Evolutionary conservation across 2,113 vertebrate species (phyloP).

Genomic region (Hypocryptadius cinnamomeus): DNA sequence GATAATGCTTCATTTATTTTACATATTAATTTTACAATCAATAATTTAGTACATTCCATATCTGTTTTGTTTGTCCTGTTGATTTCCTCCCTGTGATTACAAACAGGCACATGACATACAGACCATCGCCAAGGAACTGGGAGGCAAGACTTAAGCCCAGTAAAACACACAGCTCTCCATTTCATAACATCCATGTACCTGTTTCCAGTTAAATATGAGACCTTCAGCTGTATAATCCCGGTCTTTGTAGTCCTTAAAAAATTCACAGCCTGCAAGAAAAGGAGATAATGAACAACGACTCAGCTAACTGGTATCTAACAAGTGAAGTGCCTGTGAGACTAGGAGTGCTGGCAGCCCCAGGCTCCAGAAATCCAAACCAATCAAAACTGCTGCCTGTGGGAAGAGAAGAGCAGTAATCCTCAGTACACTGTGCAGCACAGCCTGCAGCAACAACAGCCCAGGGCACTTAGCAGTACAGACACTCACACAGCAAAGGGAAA

Average conservation of each 20-base stretch:
- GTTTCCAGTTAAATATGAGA: conserved; percentile 99
- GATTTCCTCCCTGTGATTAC: neutral
- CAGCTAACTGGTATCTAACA: neutral
- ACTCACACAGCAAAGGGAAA: neutral
- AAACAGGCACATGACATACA: neutral
- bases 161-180: neutral
- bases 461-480: neutral
- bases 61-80: neutral
- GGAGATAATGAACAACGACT: neutral
- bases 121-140: neutral
- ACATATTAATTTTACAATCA: neutral
- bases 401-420: neutral
- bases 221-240: conserved; percentile 94
- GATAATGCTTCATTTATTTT: neutral
- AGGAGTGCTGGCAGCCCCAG: neutral
- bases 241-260: conserved; percentile 99
- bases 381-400: conserved; percentile 1
- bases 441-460: neutral
- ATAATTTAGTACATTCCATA: neutral
- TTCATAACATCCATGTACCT: conserved; percentile 72
- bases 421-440: neutral
- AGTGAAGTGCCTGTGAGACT: neutral
- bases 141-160: neutral
- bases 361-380: neutral
- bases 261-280: conserved; percentile 89